A percentile compares a stretch with the other conserved stretches of the same genome.
Conservation (phyloP, 1,140 invertebrate genomes). For the Microplitis mediator region DNA sequence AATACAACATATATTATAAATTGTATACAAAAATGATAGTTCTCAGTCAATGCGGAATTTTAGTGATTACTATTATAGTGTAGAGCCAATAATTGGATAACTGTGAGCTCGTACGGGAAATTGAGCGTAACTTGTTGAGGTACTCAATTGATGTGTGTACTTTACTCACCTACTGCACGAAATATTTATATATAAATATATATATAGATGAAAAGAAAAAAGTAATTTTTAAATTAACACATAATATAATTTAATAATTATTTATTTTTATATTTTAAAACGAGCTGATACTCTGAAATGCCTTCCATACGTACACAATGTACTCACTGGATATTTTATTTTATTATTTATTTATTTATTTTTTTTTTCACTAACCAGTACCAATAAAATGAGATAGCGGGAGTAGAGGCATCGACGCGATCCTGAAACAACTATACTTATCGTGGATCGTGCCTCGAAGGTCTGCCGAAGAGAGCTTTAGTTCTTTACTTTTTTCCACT, state of each 20-base stretch:
- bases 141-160: neutral
- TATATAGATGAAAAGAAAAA: neutral
- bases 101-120: constrained; percentile 31
- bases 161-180: neutral
- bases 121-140: constrained; percentile 31
- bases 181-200: neutral
- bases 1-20: too few species aligned
- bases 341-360: constrained; percentile 41
- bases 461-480: constrained; percentile 40
- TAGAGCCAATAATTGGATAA: constrained; percentile 34
- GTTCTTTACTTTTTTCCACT: constrained; percentile 25
- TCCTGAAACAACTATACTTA: constrained; percentile 62
- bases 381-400: constrained; percentile 59
- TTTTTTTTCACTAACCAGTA: constrained; percentile 39
- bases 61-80: constrained; percentile 25
- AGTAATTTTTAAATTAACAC: neutral
- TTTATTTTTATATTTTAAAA: neutral
- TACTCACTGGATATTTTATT: constrained; percentile 46
- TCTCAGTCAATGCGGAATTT: constrained; percentile 22
- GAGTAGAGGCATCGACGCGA: constrained; percentile 54
- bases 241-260: neutral
- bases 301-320: neutral
- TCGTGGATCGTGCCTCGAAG: constrained; percentile 60
- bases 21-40: constrained; percentile 16
- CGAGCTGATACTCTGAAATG: neutral